A percentile compares a stretch with the other conserved stretches of the same genome.
Evolutionary conservation across 2,888 invertebrate genomes (phyloP).

Genomic region (Neoaliturus tenellus): DNA sequence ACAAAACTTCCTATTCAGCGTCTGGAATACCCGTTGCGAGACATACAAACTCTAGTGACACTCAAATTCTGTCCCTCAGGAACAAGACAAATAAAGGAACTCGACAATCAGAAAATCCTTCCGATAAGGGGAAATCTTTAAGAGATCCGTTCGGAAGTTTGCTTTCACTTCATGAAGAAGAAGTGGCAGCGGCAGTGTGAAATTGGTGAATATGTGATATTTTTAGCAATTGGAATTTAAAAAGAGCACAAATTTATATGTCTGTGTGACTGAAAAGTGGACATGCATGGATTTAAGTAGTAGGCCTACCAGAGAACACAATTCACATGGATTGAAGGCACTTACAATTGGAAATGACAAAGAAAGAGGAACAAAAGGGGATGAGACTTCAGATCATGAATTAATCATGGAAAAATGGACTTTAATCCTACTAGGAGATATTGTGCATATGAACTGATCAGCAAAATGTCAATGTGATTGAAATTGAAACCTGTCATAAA

Average conservation of each 20-base stretch:
- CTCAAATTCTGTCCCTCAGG: conserved; percentile 17
- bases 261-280: background rate
- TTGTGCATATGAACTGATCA: too few species aligned
- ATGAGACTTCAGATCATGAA: too few species aligned
- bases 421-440: too few species aligned
- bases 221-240: too few species aligned
- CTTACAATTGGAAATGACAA: too few species aligned
- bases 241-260: background rate
- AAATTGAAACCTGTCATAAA: too few species aligned
- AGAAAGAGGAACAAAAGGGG: too few species aligned
- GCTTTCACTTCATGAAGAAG: conserved; percentile 57
- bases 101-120: background rate
- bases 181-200: conserved; percentile 11
- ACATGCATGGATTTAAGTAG: too few species aligned
- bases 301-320: too few species aligned
- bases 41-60: background rate
- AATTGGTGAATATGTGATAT: background rate
- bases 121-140: conserved; percentile 2
- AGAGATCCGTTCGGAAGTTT: conserved; percentile 62
- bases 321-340: too few species aligned
- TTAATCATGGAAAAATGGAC: too few species aligned
- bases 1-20: background rate
- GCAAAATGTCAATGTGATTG: too few species aligned
- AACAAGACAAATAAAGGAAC: conserved; percentile 1
- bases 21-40: background rate